Evolutionary conservation across 2,113 vertebrate species (phyloP).

Genomic region (Gorsachius goisagi): DNA sequence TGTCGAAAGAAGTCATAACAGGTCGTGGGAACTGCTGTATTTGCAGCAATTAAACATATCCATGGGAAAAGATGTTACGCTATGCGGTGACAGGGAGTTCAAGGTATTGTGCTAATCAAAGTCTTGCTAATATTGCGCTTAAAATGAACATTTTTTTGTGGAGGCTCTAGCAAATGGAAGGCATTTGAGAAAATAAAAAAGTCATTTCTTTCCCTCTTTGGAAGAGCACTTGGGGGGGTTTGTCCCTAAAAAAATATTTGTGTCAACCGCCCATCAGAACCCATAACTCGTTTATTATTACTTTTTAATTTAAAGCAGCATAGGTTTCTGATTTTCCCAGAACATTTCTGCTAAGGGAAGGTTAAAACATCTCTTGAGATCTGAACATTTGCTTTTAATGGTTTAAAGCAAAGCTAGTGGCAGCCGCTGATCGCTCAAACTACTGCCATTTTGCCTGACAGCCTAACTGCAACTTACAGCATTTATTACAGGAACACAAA

Average conservation of each 20-base stretch:
- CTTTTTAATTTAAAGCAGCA: background rate
- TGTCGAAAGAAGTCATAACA: background rate
- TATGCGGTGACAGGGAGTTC: background rate
- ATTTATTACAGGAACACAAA: background rate
- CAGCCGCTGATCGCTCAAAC: background rate
- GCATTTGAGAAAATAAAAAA: background rate
- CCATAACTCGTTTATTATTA: background rate
- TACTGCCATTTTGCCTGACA: background rate
- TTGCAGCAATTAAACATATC: background rate
- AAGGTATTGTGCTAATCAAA: background rate
- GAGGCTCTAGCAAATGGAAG: background rate
- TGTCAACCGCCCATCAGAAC: background rate
- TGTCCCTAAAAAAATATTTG: background rate
- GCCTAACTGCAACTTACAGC: rapidly evolving
- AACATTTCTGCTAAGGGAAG: background rate
- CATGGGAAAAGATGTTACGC: background rate
- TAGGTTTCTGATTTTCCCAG: background rate
- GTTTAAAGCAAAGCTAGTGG: background rate
- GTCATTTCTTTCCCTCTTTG: background rate
- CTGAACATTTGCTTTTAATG: background rate
- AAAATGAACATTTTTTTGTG: background rate
- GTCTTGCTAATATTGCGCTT: background rate
- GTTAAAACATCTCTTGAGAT: background rate
- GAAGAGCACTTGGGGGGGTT: background rate
- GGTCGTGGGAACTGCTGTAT: background rate